phyloP scores from a whole-genome alignment of 2,113 vertebrate genomes.

The Illadopsis cleaveri region DNA sequence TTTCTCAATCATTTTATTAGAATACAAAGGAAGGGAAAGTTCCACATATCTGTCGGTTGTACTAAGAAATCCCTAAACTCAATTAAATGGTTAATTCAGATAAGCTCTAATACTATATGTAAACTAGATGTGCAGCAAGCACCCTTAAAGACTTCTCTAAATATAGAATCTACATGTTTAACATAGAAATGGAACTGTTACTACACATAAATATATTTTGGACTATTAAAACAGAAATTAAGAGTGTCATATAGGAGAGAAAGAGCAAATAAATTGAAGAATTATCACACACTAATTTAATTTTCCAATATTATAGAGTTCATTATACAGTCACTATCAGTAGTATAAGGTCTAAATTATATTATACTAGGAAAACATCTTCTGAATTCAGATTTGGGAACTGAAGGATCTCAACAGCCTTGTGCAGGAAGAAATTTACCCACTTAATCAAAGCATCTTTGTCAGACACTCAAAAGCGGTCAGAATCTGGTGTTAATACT shows the following conservation, averaged over 20 bases:
- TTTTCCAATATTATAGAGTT: background rate
- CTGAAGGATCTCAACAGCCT: background rate
- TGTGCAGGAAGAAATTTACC: background rate
- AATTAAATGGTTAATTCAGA: background rate
- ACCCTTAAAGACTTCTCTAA: background rate
- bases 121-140: background rate
- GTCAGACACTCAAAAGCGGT: background rate
- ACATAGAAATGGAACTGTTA: background rate
- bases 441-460: background rate
- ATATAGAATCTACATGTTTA: background rate
- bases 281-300: accelerated
- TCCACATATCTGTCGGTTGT: background rate
- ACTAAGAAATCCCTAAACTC: background rate
- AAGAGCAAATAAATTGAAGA: background rate
- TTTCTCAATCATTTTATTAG: background rate
- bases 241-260: background rate
- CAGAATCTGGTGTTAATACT: background rate
- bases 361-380: background rate
- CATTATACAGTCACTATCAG: background rate
- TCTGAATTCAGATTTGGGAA: background rate
- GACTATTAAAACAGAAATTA: background rate
- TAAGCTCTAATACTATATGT: background rate
- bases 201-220: background rate
- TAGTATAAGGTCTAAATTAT: background rate
- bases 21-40: background rate